phyloP scores from a whole-genome alignment of 2,888 invertebrate genomes.

The Onthophagus sagittarius region DNA sequence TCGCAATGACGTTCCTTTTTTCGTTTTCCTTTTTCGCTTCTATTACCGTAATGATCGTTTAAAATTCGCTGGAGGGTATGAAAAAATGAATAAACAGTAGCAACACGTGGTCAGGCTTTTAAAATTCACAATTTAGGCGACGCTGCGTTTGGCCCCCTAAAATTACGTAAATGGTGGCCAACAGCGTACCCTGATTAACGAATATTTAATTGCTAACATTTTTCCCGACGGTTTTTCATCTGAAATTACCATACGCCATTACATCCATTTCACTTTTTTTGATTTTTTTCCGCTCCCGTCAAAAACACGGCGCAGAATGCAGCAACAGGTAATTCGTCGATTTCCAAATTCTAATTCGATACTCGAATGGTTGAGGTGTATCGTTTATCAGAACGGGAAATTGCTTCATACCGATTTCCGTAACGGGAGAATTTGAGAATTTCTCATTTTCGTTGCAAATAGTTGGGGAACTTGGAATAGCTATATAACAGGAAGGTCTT shows the following conservation, averaged over 20 bases:
- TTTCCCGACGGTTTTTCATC: neutral
- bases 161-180: neutral
- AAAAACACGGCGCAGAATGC: too few relatives aligned
- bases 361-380: neutral
- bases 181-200: neutral
- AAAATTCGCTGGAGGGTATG: neutral
- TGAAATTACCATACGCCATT: neutral
- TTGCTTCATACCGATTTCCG: neutral
- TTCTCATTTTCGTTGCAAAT: neutral
- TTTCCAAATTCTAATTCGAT: neutral
- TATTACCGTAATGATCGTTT: neutral
- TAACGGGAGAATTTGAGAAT: neutral
- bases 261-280: neutral
- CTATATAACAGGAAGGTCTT: neutral
- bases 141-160: neutral
- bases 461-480: neutral
- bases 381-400: neutral
- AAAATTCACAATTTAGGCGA: neutral
- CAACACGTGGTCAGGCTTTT: neutral
- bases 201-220: neutral
- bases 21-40: neutral
- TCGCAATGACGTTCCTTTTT: neutral
- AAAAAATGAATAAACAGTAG: neutral
- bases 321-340: neutral
- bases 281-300: neutral